These are phyloP conservation scores for Harpalus rubripes DNA, from an alignment of 2,888 invertebrate species.

Conservation along the genomic window DNA sequence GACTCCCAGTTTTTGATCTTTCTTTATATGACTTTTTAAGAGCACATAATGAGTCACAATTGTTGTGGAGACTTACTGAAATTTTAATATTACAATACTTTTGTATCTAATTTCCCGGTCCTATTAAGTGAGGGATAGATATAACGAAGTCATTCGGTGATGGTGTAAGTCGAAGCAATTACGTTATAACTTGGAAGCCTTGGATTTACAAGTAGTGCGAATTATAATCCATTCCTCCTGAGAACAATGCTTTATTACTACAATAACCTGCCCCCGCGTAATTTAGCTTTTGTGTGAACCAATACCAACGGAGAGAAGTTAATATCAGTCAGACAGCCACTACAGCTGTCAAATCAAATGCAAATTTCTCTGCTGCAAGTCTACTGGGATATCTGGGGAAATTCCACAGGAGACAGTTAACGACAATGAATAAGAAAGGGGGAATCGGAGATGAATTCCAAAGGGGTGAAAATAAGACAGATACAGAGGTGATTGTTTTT, in stretches of 20 bases:
- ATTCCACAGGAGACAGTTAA: constrained; percentile 13
- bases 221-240: constrained; percentile 75
- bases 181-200: neutral
- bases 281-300: constrained; percentile 75
- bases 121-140: too few species aligned
- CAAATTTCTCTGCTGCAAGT: constrained; percentile 49
- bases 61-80: too few species aligned
- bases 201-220: constrained; percentile 38
- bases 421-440: constrained; percentile 29
- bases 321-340: constrained; percentile 60
- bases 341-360: constrained; percentile 66
- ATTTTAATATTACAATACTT: too few species aligned
- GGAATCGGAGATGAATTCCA: neutral
- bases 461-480: neutral
- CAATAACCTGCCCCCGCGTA: constrained; percentile 76
- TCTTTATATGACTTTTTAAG: too few species aligned
- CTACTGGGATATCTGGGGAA: constrained; percentile 45
- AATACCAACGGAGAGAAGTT: constrained; percentile 56
- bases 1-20: too few species aligned
- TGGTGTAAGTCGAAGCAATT: constrained; percentile 4
- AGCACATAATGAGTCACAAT: too few species aligned
- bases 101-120: too few species aligned
- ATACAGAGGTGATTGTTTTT: neutral
- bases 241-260: constrained; percentile 78
- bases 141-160: too few species aligned